Conservation (phyloP, 2,888 invertebrate genomes). For the Holacanthella duospinosa region DNA sequence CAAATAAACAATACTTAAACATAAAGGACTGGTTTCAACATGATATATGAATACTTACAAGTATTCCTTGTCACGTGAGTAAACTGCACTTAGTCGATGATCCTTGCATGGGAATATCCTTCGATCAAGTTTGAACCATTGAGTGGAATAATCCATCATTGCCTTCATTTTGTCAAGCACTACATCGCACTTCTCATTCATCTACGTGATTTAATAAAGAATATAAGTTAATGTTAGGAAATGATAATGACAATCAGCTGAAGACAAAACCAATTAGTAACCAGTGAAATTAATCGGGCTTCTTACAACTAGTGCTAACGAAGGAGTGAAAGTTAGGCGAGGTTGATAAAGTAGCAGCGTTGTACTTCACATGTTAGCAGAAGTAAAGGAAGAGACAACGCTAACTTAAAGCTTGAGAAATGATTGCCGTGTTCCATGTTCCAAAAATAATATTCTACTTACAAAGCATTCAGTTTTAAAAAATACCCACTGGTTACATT, state of each 20-base stretch:
- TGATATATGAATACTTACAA: slow-evolving; percentile 53
- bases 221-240: too few relatives aligned
- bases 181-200: slow-evolving; percentile 2
- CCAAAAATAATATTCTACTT: too few relatives aligned
- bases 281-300: too few relatives aligned
- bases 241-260: not conserved
- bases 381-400: too few relatives aligned
- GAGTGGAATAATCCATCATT: slow-evolving; percentile 50
- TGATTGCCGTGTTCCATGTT: too few relatives aligned
- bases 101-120: slow-evolving; percentile 62
- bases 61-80: slow-evolving; percentile 82
- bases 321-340: too few relatives aligned
- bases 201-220: not conserved
- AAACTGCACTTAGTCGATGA: slow-evolving; percentile 75
- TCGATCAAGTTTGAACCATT: slow-evolving; percentile 57
- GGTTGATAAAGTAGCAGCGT: too few relatives aligned
- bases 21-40: slow-evolving; percentile 16
- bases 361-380: too few relatives aligned
- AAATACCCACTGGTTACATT: too few relatives aligned
- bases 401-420: not conserved
- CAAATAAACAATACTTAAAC: slow-evolving; percentile 22
- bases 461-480: too few relatives aligned
- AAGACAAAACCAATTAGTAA: too few relatives aligned
- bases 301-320: too few relatives aligned
- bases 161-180: slow-evolving; percentile 37